Evolutionary conservation across 2,888 invertebrate species (phyloP), one percentile per base, ranked within the genome.

Genomic region (Chrysomela aeneicollis): DNA sequence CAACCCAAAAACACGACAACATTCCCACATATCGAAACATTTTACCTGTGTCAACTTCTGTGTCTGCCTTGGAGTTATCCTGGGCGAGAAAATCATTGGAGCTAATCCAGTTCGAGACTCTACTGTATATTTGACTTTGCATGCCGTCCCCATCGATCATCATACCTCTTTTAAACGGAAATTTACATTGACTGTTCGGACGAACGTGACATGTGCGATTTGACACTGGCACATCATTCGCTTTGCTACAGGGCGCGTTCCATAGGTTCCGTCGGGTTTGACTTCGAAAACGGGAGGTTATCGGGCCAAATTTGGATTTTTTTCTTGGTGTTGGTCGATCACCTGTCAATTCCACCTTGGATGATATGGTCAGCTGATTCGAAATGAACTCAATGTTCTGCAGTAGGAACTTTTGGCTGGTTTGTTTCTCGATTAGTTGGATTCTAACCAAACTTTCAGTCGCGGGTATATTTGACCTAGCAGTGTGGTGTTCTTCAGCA

Each of bases 61-160:
- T 64, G 53, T 70, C 64, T 18, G 64, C 58, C 61, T 68, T 71
- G 53, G 60, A 64, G 12, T 59, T 61, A 32, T 75, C 74, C 6
- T 63, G 59, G 35, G 53, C 67, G 10, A 74, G 69, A 66, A 82
- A 82, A 73, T 82, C 78, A 53, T 79, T 78, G 10, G 74, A 69
- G 63, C 74, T 78, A 22, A 82, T 78, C 82, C 82, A 82, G 47
- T 78, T 76, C 1, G 78, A 75, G 8, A 82, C 79, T 61, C 78
- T 73, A 49, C 72, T 75, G 58, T 74, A 79, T 17, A 71, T 73
- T 57, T 74, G 70, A 42, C 74, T 74, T 9, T 73, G 64, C 53
- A 71, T 61, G 17, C 66, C 71, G 9, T 73, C 71, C 6, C 61
- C 62, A 21, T 74, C 68, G 42, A 61, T 61, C 73, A 75, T 74